phyloP scores from a whole-genome alignment of 2,797 vertebrate species.

The Enoplosus armatus region DNA sequence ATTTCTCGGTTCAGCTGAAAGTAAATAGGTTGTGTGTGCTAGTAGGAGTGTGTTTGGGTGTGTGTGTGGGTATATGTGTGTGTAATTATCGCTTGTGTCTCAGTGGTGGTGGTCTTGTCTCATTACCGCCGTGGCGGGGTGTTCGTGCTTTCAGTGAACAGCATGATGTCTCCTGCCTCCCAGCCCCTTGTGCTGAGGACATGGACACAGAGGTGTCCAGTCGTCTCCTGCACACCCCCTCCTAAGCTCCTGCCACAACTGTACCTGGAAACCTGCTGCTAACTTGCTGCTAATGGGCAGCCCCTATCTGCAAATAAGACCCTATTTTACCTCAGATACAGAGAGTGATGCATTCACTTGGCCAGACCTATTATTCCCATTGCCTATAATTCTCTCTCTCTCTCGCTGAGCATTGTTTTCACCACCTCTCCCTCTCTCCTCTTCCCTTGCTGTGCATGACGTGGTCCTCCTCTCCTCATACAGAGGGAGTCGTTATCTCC shows the following conservation, averaged over 20 bases:
- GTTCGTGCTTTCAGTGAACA: conserved; percentile 78
- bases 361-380: conserved; percentile 66
- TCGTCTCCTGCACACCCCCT: conserved; percentile 25
- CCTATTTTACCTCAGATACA: conserved; percentile 45
- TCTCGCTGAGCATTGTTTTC: conserved; percentile 45
- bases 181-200: conserved; percentile 61
- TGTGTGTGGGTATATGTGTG: conserved; percentile 55
- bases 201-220: conserved; percentile 60
- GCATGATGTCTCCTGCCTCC: conserved; percentile 58
- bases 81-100: conserved; percentile 86
- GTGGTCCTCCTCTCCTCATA: conserved; percentile 46
- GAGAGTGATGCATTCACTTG: conserved; percentile 57
- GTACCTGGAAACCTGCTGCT: conserved; percentile 61
- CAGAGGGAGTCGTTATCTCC: conserved; percentile 64
- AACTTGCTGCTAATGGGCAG: conserved; percentile 68
- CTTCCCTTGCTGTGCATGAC: conserved; percentile 28
- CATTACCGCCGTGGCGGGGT: conserved; percentile 88
- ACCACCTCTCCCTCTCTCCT: conserved; percentile 31
- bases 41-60: conserved; percentile 31
- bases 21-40: conserved; percentile 35
- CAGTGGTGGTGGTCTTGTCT: conserved; percentile 83
- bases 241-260: conserved; percentile 42
- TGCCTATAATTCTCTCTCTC: conserved; percentile 58
- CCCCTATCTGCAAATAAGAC: conserved; percentile 64
- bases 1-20: conserved; percentile 20